Evolutionary conservation across 2,113 vertebrate genomes (phyloP), one percentile per base, ranked within the genome.

Genomic region (Rhinolophus sinicus): DNA sequence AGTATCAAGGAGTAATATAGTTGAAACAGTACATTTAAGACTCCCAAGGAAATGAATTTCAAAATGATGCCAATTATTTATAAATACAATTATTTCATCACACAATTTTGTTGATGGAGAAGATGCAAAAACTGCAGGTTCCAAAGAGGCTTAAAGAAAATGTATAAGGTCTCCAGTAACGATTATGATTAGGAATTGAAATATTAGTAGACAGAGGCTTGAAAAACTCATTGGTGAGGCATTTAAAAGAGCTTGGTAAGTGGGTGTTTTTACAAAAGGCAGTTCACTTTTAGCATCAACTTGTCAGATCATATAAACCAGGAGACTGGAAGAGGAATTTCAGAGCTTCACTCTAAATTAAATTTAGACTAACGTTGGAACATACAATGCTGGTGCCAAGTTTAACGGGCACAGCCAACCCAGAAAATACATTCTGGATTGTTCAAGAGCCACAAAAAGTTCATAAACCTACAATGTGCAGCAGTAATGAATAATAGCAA

Each of bases 341-440:
- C 50, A 81, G 38, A 83, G 69, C 13, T 94, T 87, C 6, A 40
- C n/a, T n/a, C 19, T 93, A 82, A 92, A 82, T 85, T 80, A 86
- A 52, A 33, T 86, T 78, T 76, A 90, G 62, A 18, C 67, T 82
- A 15, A 84, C 64, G 33, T 19, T 21, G 1, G 9, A 33, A 82
- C 28, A 56, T 83, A 35, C 11, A 52, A 62, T 56, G 30, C 44
- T 64, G 70, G 28, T 86, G 30, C 56, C 47, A 62, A 64, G 30
- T 70, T 94, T 65, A 88, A 94, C 21, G 58, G 73, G 58, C 33
- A 88, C n/a, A 92, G 35, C 33, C 24, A 33, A 40, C 40, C 47
- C n/a, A 16, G 50, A 92, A 92, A 78, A 82, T 21, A 56, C 12
- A 77, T 44, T 44, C 40, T 44, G 40, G 40, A 44, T 24, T 19